Evolutionary conservation across 2,113 vertebrate species (phyloP), one percentile per base, ranked within the genome.

Genomic region (Cyprinodon variegatus): DNA sequence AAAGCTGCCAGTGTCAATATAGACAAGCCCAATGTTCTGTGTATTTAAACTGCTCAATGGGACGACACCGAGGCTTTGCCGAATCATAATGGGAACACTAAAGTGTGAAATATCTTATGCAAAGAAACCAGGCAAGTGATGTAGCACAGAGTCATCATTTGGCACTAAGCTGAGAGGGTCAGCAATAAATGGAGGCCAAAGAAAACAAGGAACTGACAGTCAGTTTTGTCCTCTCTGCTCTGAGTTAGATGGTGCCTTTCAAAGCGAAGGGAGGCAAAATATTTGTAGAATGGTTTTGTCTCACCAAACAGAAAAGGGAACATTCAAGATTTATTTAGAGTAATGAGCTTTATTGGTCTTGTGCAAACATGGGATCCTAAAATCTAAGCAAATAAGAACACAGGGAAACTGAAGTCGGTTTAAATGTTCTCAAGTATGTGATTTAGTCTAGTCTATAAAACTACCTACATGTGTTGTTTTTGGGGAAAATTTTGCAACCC

Each of bases 71-170:
- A 79, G 76, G 90, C 90, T 87, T 88, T 82, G 77, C 68, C 37
- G 13, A 70, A 73, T 82, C 67, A 87, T 88, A 92, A 93, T 93
- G 89, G 91, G 85, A 90, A 93, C 88, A 88, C 73, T 87, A 92
- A 88, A 88, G 87, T 92, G 93, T 93, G 91, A 94, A 94, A 93
- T 89, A 92, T 90, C 88, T 90, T 90, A 86, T 85, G 85, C 84
- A 90, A 90, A 92, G 88, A 89, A 91, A 90, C 81, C 81, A 88
- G 83, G 83, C 71, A 69, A 78, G 77, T 82, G 85, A 80, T 87
- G 87, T 60, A 77, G 85, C 82, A 73, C 79, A 85, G 82, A 72
- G 74, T 79, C 86, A 76, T 37, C 72, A 50, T 87, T 90, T 92
- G 90, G 90, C 88, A 90, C 70, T 76, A 86, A 88, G 85, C 86